Base-by-base conservation (phyloP, 2,888 invertebrate genomes). In the Campoplex capitator region DNA sequence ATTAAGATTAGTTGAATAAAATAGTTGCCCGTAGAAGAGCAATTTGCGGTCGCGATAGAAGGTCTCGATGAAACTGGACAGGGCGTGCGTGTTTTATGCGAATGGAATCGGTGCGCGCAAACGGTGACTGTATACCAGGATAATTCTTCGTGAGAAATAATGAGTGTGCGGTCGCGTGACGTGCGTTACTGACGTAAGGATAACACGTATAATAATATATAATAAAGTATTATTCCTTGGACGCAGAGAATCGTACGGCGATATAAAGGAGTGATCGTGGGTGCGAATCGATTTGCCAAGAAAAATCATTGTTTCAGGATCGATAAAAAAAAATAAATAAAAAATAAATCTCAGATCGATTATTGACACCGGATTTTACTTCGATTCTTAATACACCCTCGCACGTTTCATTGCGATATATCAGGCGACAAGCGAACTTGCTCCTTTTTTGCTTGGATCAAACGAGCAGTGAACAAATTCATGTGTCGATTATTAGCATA, bases 101-200 rank as follows among this genome's bases (percentile, higher is more conserved):
- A 38, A 68, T 56, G 68, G 32, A 79, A 58, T 83, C 83, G 38
- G 45, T 54, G 38, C 23, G 45, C 51, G 65, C 18, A 42, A 68
- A 58, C 58, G 56, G 54, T 56, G 62, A 56, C 76, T 35, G 65
- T 48, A 23, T 23, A 58, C 54, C 65, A 65, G 28, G 83, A 79
- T 83, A 75, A 75, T 86, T 83, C 80, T 58, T 84, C 84, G 80
- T 76, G 83, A 76, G 79, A 83, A 80, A 80, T 70, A 86, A 62
- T 80, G 73, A 83, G 58, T 28, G 51, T 23, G 42, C 73, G 48
- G 76, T 73, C 83, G 54, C 83, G 76, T 84, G 71, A 73, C 65
- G 73, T 56, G 80, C 67, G 71, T 81, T 51, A 73, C 73, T 58
- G 77, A 84, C 58, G 74, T 73, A 81, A 84, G 77, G 62, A 84